Evolutionary conservation across 2,797 vertebrate genomes (phyloP).

Genomic region (Hoplostethus atlanticus): DNA sequence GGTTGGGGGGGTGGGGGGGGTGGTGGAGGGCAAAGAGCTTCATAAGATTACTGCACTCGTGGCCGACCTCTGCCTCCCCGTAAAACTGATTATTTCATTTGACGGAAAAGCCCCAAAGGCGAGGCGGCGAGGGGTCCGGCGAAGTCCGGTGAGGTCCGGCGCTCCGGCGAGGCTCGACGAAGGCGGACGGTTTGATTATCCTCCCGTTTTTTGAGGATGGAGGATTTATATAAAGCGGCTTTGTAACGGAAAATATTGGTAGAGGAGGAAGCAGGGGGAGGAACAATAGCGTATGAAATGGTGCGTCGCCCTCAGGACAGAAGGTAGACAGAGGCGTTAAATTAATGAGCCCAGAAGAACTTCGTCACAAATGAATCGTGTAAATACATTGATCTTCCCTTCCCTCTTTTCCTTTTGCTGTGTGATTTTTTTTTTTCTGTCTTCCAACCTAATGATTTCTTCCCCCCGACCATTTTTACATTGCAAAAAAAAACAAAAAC

Average conservation of each 20-base stretch:
- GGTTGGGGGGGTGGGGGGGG: constrained; percentile 48
- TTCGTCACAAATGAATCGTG: constrained; percentile 98
- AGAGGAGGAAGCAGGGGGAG: constrained; percentile 64
- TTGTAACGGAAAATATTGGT: constrained; percentile 88
- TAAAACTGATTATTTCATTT: constrained; percentile 74
- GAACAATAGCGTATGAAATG: constrained; percentile 93
- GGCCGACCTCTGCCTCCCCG: constrained; percentile 69
- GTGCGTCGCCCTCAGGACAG: constrained; percentile 94
- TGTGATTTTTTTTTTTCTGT: constrained; percentile 79
- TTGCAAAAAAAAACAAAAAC: constrained; percentile 82
- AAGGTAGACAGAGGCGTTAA: constrained; percentile 97
- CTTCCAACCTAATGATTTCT: constrained; percentile 70
- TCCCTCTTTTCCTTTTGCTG: constrained; percentile 48
- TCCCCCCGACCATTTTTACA: constrained; percentile 85
- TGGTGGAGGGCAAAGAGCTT: constrained; percentile 61
- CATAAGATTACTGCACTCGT: constrained; percentile 72
- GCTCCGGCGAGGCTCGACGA: no score
- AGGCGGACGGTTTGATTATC: no score
- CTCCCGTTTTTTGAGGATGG: constrained; percentile 71
- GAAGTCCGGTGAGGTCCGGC: no score
- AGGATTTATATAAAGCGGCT: constrained; percentile 53
- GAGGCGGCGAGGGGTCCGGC: no score
- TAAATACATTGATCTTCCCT: constrained; percentile 98
- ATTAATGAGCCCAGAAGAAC: constrained; percentile 99
- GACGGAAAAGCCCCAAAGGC: constrained; percentile 65